phyloP scores from a whole-genome alignment of 2,888 invertebrate genomes.

The Ectemnius continuus region DNA sequence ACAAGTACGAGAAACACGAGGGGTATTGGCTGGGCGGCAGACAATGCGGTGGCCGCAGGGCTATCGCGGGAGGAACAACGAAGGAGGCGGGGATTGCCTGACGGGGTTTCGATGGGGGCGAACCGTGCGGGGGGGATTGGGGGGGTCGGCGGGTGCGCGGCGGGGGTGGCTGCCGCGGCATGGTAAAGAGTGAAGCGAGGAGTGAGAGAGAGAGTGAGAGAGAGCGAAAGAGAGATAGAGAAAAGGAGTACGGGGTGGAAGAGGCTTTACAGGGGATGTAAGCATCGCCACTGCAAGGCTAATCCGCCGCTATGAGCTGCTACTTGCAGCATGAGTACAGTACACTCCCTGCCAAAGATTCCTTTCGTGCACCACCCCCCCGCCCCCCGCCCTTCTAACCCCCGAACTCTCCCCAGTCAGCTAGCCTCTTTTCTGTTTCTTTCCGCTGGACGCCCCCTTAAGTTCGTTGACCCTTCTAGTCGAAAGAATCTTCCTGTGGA shows the following conservation, averaged over 20 bases:
- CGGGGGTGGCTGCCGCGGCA: background rate
- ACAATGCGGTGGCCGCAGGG: constrained; percentile 77
- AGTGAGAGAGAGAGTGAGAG: constrained; percentile 59
- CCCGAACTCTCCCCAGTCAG: constrained; percentile 19
- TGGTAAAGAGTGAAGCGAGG: constrained; percentile 28
- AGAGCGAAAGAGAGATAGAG: constrained; percentile 53
- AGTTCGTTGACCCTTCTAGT: constrained; percentile 54
- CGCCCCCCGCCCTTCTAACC: constrained; percentile 32
- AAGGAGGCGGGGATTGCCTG: constrained; percentile 61
- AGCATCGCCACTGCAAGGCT: constrained; percentile 77
- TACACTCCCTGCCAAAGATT: constrained; percentile 73
- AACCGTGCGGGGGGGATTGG: constrained; percentile 51
- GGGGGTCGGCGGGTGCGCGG: constrained; percentile 13
- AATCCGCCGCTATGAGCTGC: constrained; percentile 76
- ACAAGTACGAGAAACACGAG: constrained; percentile 74
- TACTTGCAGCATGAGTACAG: constrained; percentile 72
- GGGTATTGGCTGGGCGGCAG: constrained; percentile 75
- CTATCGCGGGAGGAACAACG: constrained; percentile 73
- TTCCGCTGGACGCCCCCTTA: constrained; percentile 48
- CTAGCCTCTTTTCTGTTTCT: constrained; percentile 54
- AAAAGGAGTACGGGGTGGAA: constrained; percentile 58
- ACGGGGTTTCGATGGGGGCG: constrained; percentile 58
- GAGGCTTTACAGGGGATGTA: constrained; percentile 75
- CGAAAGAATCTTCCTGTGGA: constrained; percentile 16
- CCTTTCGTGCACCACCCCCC: constrained; percentile 21